Evolutionary conservation across 2,113 vertebrate genomes (phyloP).

Genomic region (Thermophis baileyi): DNA sequence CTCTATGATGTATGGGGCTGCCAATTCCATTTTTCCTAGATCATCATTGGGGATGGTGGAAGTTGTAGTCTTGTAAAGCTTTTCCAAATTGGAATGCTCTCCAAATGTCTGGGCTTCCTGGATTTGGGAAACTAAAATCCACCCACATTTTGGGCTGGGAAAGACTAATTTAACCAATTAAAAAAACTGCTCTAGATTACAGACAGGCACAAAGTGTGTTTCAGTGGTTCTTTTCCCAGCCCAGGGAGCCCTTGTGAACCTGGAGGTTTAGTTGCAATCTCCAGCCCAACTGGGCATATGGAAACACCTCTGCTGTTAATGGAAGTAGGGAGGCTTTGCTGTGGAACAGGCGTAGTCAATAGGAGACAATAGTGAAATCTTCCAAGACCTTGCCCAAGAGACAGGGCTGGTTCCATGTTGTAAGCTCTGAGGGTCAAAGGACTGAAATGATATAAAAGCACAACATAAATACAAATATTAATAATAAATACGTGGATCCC

Average conservation of each 20-base stretch:
- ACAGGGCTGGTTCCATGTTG: neutral
- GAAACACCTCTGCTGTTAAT: neutral
- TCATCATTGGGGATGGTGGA: neutral
- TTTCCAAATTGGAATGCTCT: neutral
- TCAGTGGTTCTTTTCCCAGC: neutral
- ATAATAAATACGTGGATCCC: neutral
- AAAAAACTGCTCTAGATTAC: neutral
- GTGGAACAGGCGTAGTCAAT: neutral
- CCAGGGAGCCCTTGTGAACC: neutral
- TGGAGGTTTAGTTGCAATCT: neutral
- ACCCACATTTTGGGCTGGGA: neutral
- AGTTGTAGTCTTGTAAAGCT: neutral
- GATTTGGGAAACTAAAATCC: neutral
- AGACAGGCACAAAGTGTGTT: neutral
- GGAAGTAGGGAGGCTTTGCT: neutral
- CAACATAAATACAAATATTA: neutral
- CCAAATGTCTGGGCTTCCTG: neutral
- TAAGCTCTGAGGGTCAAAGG: neutral
- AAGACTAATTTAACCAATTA: neutral
- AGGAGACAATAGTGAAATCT: neutral
- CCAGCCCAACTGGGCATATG: neutral
- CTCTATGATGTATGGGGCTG: neutral
- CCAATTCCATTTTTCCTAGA: neutral
- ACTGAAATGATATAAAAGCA: neutral
- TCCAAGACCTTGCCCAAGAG: neutral